phyloP scores from a whole-genome alignment of 2,888 invertebrate genomes.

The Spilosoma lubricipeda region DNA sequence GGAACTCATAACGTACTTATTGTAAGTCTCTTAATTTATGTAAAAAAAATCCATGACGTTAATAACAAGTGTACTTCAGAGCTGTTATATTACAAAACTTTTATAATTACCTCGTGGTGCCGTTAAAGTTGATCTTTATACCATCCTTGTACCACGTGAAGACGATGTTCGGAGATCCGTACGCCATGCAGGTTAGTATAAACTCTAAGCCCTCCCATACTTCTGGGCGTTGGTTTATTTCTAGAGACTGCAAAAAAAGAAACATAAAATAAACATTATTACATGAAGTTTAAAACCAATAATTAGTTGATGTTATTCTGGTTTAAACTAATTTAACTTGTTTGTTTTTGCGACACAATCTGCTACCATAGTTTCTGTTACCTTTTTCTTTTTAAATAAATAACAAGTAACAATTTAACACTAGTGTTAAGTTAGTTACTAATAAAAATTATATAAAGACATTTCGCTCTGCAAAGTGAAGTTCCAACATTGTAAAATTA shows the following conservation, averaged over 20 bases:
- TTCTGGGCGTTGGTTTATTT: constrained; percentile 79
- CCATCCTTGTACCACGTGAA: constrained; percentile 95
- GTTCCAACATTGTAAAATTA: too few relatives aligned
- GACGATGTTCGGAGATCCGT: constrained; percentile 90
- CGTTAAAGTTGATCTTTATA: constrained; percentile 90
- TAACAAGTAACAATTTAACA: not conserved
- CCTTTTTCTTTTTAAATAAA: too few relatives aligned
- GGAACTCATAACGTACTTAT: not conserved
- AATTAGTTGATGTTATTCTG: not conserved
- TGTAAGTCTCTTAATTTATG: not conserved
- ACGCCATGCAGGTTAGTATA: constrained; percentile 91
- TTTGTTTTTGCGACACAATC: not conserved
- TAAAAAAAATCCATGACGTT: not conserved
- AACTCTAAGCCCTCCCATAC: constrained; percentile 92
- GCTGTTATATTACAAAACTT: constrained; percentile 5
- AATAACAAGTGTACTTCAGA: not conserved
- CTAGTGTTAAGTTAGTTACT: not conserved
- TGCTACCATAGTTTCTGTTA: not conserved
- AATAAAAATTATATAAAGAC: too few relatives aligned
- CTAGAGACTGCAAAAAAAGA: constrained; percentile 63
- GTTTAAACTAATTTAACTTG: not conserved
- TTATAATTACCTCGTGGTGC: constrained; percentile 87
- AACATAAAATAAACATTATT: not conserved
- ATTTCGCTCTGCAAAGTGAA: too few relatives aligned
- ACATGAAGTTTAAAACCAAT: not conserved